Evolutionary conservation across 2,888 invertebrate species (phyloP).

Genomic region (Eudemis profundana): DNA sequence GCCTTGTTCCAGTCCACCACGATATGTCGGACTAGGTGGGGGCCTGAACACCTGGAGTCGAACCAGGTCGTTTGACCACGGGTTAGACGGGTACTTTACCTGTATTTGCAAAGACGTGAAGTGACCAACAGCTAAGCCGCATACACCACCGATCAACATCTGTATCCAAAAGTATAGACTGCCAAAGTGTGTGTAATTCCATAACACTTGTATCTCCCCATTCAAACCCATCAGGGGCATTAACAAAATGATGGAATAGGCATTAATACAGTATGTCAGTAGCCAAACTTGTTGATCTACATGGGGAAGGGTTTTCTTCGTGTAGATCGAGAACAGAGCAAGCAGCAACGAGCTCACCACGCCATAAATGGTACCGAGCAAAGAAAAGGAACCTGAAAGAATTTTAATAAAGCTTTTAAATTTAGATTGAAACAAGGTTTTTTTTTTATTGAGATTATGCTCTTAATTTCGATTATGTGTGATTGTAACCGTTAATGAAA

Average conservation of each 20-base stretch:
- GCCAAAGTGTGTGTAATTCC: constrained; percentile 87
- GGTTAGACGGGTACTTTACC: constrained; percentile 73
- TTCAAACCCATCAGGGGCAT: constrained; percentile 94
- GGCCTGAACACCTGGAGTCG: too few relatives aligned
- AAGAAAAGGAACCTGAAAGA: constrained; percentile 92
- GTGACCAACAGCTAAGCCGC: constrained; percentile 99
- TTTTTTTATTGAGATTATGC: too few relatives aligned
- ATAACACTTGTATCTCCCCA: constrained; percentile 89
- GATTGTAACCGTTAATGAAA: too few relatives aligned
- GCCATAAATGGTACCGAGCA: constrained; percentile 95
- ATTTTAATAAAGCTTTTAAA: background rate
- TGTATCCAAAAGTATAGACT: constrained; percentile 91
- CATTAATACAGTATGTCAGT: constrained; percentile 97
- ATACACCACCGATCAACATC: constrained; percentile 95
- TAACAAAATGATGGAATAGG: constrained; percentile 96
- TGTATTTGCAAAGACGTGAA: constrained; percentile 98
- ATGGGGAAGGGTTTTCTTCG: constrained; percentile 94
- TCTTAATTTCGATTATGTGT: background rate
- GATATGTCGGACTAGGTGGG: too few relatives aligned
- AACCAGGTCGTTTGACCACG: too few relatives aligned
- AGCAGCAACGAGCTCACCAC: constrained; percentile 95
- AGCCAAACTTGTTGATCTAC: constrained; percentile 97
- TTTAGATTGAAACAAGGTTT: background rate
- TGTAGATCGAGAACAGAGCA: constrained; percentile 97
- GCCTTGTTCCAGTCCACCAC: too few relatives aligned